Evolutionary conservation across 2,797 vertebrate species (phyloP).

Genomic region (Catostomus latipinnis): DNA sequence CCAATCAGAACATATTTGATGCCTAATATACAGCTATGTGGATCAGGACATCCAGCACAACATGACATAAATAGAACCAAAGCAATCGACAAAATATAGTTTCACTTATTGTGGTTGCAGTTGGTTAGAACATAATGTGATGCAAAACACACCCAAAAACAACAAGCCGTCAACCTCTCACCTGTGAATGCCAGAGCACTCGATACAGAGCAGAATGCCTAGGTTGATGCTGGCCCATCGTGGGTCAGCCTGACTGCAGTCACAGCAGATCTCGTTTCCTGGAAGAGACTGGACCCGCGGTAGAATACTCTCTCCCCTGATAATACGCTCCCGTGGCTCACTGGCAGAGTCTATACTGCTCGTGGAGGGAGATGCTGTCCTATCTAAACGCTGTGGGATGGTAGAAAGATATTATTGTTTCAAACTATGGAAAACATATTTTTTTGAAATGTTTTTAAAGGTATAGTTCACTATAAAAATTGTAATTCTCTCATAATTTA

Average conservation of each 20-base stretch:
- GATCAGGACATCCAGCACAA: too few species aligned
- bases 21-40: too few species aligned
- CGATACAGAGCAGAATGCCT: constrained; percentile 96
- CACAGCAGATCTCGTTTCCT: constrained; percentile 92
- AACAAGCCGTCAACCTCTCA: constrained; percentile 58
- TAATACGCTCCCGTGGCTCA: constrained; percentile 82
- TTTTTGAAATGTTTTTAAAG: not conserved
- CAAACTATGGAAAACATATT: not conserved
- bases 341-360: constrained; percentile 95
- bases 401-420: not conserved
- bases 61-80: too few species aligned
- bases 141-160: not conserved
- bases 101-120: too few species aligned
- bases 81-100: too few species aligned
- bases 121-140: too few species aligned
- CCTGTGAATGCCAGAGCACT: constrained; percentile 99
- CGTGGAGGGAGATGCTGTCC: constrained; percentile 93
- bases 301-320: constrained; percentile 85
- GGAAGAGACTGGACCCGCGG: constrained; percentile 89
- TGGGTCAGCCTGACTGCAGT: constrained; percentile 90
- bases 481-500: too few species aligned
- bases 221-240: constrained; percentile 99
- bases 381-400: constrained; percentile 85
- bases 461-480: too few species aligned
- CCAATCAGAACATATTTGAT: too few species aligned